Conservation (phyloP, 2,797 vertebrate species). For the Takifugu rubripes region DNA sequence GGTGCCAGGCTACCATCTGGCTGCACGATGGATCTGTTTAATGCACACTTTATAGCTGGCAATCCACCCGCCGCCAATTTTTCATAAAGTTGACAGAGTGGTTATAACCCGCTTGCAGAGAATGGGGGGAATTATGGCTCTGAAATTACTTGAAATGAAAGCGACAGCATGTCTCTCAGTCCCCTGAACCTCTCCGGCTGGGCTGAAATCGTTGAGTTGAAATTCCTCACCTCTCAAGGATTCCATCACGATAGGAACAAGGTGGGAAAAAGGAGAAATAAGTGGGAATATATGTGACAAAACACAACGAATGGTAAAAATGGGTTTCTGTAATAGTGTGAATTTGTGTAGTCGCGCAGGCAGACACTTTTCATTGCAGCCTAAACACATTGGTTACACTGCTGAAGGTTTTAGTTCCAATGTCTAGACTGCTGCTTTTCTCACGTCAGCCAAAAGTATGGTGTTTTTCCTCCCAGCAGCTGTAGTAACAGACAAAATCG, state of each 20-base stretch:
- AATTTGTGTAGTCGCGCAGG: slow-evolving; percentile 14
- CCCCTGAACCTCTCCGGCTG: slow-evolving; percentile 31
- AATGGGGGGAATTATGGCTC: slow-evolving; percentile 55
- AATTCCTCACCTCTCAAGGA: slow-evolving; percentile 48
- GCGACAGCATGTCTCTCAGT: slow-evolving; percentile 32
- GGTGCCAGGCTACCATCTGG: slow-evolving; percentile 53
- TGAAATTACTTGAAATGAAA: slow-evolving; percentile 63
- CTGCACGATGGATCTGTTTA: slow-evolving; percentile 65
- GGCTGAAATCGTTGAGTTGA: slow-evolving; percentile 38
- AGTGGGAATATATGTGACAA: slow-evolving; percentile 41
- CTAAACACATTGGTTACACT: background rate
- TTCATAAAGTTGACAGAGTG: slow-evolving; percentile 63
- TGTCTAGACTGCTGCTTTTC: background rate
- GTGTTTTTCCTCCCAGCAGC: background rate
- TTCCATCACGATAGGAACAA: slow-evolving; percentile 40
- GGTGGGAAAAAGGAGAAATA: slow-evolving; percentile 9
- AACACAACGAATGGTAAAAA: slow-evolving; percentile 26
- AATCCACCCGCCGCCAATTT: slow-evolving; percentile 48
- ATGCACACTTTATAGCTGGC: slow-evolving; percentile 63
- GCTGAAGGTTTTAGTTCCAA: background rate
- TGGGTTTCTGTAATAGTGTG: slow-evolving; percentile 27
- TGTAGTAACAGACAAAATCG: background rate
- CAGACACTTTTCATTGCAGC: slow-evolving; percentile 4
- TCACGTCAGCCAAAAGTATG: background rate
- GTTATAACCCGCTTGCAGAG: slow-evolving; percentile 53